Conservation (phyloP, 2,113 vertebrate genomes). For the Otus sunia region DNA sequence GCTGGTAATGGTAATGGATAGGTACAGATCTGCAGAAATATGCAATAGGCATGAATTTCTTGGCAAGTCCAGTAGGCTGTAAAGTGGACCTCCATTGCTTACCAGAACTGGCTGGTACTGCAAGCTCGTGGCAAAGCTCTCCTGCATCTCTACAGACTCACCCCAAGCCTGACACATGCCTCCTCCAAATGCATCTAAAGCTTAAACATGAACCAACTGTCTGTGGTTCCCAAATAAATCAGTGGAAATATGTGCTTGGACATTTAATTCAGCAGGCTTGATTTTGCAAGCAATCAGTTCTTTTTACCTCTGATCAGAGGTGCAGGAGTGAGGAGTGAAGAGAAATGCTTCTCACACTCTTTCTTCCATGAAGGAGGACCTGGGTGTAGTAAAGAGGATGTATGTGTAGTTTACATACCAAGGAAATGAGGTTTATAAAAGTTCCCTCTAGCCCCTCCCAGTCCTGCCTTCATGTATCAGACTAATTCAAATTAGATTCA, state of each 20-base stretch:
- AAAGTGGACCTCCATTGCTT: neutral
- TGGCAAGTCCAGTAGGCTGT: neutral
- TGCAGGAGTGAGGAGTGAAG: neutral
- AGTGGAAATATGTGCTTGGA: neutral
- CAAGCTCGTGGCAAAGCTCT: neutral
- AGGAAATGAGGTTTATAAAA: neutral
- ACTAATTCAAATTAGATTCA: neutral
- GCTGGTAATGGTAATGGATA: neutral
- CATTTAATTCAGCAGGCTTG: neutral
- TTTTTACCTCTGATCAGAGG: neutral
- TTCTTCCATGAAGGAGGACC: neutral
- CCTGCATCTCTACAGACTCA: rapidly evolving
- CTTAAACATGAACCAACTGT: neutral
- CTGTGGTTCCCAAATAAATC: neutral
- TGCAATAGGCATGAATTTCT: too few species aligned
- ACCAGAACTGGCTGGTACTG: neutral
- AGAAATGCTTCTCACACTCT: neutral
- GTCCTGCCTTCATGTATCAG: neutral
- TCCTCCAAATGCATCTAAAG: neutral
- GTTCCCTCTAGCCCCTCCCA: neutral
- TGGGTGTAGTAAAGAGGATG: neutral
- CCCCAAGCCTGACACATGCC: too few species aligned
- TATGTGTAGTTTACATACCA: neutral
- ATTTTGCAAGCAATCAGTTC: neutral
- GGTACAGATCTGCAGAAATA: neutral